Evolutionary conservation across 2,888 invertebrate species (phyloP).

Genomic region (Pomacea canaliculata): DNA sequence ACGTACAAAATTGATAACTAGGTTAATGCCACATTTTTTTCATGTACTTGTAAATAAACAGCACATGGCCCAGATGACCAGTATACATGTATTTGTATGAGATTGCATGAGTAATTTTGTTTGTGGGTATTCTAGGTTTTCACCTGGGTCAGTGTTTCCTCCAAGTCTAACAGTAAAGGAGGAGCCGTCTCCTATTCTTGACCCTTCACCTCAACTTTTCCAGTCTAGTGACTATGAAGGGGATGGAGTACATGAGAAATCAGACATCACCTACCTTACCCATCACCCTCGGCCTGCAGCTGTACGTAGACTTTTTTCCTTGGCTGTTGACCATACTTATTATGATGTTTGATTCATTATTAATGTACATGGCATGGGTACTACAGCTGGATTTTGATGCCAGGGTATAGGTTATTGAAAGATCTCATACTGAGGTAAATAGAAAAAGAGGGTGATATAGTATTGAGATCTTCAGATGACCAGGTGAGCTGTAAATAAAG

Average conservation of each 20-base stretch:
- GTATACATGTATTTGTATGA: too few species aligned
- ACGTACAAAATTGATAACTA: too few species aligned
- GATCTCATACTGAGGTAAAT: too few species aligned
- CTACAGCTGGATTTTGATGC: not conserved
- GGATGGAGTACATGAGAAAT: constrained; percentile 44
- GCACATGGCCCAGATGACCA: too few species aligned
- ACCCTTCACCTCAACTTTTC: constrained; percentile 24
- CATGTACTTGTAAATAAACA: not conserved
- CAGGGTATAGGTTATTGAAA: not conserved
- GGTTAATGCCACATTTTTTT: too few species aligned
- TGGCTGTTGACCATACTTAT: not conserved
- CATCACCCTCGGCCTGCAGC: constrained; percentile 65
- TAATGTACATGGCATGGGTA: too few species aligned
- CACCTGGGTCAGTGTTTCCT: constrained; percentile 29
- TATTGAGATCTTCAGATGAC: too few species aligned
- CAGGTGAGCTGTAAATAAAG: too few species aligned
- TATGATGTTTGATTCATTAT: too few species aligned
- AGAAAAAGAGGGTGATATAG: too few species aligned
- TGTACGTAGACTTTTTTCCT: constrained; percentile 43
- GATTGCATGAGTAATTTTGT: not conserved
- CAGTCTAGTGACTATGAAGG: constrained; percentile 35
- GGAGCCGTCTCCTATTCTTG: constrained; percentile 31
- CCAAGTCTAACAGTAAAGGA: constrained; percentile 37
- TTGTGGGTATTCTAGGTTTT: constrained; percentile 27
- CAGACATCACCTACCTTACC: constrained; percentile 50